Evolutionary conservation across 2,797 vertebrate species (phyloP), one percentile per base, ranked within the genome.

Genomic region (Pagetopsis macropterus): DNA sequence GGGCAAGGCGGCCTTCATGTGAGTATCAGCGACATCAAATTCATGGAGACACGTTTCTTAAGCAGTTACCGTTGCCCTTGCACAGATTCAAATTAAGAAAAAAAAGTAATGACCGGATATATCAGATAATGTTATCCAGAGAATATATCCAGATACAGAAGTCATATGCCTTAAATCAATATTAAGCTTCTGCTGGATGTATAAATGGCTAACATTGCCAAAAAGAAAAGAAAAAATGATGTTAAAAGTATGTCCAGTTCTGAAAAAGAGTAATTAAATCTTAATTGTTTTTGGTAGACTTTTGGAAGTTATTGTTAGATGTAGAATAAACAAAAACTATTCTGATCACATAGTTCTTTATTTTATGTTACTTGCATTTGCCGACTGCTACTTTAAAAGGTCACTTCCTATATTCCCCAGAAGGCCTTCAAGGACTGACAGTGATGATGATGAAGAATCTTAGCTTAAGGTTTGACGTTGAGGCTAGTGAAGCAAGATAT

Each of bases 1-100:
- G 85, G 96, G 97, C 73, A 98, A 98, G 78, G 96, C 97, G 0
- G 96, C 97, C 17, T 99, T 97, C 91, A 97, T 97, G 98, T 99
- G 92, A 97, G 98, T 96, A 63, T 23, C 43, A 0, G 1, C 27
- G 45, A 58, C 16, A 17, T 0, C 9, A 43, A 6, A 14, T n/a
- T 33, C 27, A 59, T 17, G 37, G 23, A 16, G 31, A 31, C 46
- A 8, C 5, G 5, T 41, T 3, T 11, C n/a, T 23, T 9, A 9
- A 23, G 31, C 40, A 16, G 14, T n/a, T 44, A 56, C 11, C 4
- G 1, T 40, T 37, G 51, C 19, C 11, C 1, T 9, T 14, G 17
- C 33, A 13, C 15, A 15, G n/a, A 51, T 67, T 3, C 4, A 46
- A 56, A 48, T 27, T 3, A 9, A 37, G 8, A 2, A 37, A 37